Evolutionary conservation across 2,113 vertebrate species (phyloP).

Genomic region (Oreamnos americanus): DNA sequence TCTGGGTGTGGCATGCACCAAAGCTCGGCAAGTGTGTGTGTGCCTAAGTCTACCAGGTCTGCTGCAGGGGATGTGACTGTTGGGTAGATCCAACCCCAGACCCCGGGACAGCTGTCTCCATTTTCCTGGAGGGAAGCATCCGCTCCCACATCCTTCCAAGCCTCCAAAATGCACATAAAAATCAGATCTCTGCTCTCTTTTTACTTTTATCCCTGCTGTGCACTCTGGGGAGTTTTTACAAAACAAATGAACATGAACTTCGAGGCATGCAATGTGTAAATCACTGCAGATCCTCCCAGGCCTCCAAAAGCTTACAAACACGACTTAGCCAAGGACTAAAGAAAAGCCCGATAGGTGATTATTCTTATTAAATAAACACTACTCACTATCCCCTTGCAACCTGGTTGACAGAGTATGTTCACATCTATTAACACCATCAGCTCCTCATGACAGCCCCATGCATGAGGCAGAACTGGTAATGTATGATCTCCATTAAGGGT

Average conservation of each 20-base stretch:
- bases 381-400: background rate
- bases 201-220: constrained; percentile 50
- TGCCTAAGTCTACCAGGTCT: background rate
- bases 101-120: background rate
- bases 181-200: background rate
- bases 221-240: constrained; percentile 42
- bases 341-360: constrained; percentile 6
- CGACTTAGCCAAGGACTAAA: constrained; percentile 43
- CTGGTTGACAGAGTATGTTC: background rate
- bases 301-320: background rate
- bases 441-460: rapidly evolving
- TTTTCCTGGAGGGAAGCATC: background rate
- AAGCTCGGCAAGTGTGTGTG: rapidly evolving
- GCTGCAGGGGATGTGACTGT: background rate
- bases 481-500: background rate
- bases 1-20: background rate
- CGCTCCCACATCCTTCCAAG: background rate
- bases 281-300: constrained; percentile 36
- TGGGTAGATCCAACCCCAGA: background rate
- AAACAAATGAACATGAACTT: constrained; percentile 71
- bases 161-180: constrained; percentile 17
- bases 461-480: background rate
- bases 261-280: constrained; percentile 38
- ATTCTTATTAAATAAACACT: constrained; percentile 43
- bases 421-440: background rate